Evolutionary conservation across 2,888 invertebrate genomes (phyloP), one percentile per base, ranked within the genome.

Genomic region (Napeogenes sylphis): DNA sequence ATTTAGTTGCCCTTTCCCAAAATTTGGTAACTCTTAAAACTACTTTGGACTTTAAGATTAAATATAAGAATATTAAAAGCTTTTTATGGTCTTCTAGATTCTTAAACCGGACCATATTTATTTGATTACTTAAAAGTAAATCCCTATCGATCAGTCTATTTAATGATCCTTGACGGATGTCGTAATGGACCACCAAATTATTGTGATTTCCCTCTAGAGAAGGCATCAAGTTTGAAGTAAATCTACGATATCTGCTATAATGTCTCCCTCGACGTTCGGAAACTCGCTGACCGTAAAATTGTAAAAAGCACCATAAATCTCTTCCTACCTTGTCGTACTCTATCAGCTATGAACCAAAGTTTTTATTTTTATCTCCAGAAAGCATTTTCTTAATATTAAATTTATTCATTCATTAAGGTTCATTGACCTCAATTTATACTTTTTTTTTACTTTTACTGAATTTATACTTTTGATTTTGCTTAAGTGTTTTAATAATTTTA

Each of bases 271-370:
- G 85, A 80, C 80, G 75, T 80, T 75, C 77, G 78, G 78, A 82
- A 84, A 84, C 35, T 35, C 35, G 35, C 35, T 35, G 35, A 35
- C 35, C 89, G 87, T 87, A 88, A 89, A 88, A 89, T 89, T 88
- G 87, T 87, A 87, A 89, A 87, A 88, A 89, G 87, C 87, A 82
- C 81, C 78, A 88, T 87, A 89, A 87, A 88, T 88, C 86, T 83
- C 78, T 76, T 75, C 79, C 80, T 77, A 63, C 69, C 70, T 80
- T 76, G 63, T 64, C 62, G 66, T 64, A 63, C 55, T 35, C 35
- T 12, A 58, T 53, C 38, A 35, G 35, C 35, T 54, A 58, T 58
- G 45, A 46, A 58, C 42, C 42, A 47, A 30, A 46, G 47, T 53
- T 56, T 56, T 45, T 14, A 42, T 32, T 10, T 61, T 61, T 55